phyloP scores from a whole-genome alignment of 2,888 invertebrate genomes.

The Eulithis testata region DNA sequence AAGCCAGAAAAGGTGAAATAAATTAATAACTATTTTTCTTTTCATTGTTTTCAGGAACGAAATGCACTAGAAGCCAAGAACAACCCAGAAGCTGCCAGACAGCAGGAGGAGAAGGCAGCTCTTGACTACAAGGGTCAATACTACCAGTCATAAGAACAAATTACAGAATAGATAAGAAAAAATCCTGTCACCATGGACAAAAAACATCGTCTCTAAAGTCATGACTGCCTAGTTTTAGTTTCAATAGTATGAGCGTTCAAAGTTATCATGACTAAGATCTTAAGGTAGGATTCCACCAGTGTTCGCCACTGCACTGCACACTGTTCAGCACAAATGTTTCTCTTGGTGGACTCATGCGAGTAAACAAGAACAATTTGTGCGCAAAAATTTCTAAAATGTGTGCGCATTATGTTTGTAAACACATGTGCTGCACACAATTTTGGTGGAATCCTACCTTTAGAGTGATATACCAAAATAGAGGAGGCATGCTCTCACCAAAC shows the following conservation, averaged over 20 bases:
- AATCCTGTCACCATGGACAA: conserved; percentile 30
- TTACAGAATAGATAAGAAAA: conserved; percentile 25
- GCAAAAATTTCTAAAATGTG: too few relatives aligned
- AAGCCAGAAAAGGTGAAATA: too few relatives aligned
- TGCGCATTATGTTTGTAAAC: too few relatives aligned
- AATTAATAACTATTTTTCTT: neutral
- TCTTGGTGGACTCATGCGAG: too few relatives aligned
- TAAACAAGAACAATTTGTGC: too few relatives aligned
- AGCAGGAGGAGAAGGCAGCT: conserved; percentile 71
- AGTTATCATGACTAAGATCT: conserved; percentile 1
- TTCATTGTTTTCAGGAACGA: conserved; percentile 80
- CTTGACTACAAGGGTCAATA: conserved; percentile 88
- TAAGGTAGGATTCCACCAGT: too few relatives aligned
- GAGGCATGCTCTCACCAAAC: neutral
- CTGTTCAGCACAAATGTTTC: too few relatives aligned
- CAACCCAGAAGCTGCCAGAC: conserved; percentile 78
- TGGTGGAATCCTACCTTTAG: too few relatives aligned
- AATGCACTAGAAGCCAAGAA: conserved; percentile 82
- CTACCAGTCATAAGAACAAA: conserved; percentile 70
- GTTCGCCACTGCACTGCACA: too few relatives aligned
- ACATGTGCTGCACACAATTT: too few relatives aligned
- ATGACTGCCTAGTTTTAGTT: conserved; percentile 37
- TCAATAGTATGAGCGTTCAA: conserved; percentile 24
- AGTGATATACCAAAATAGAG: conserved; percentile 2
- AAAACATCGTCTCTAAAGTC: conserved; percentile 26